Evolutionary conservation across 2,113 vertebrate species (phyloP), one percentile per base, ranked within the genome.

Genomic region (Poeciliopsis prolifica): DNA sequence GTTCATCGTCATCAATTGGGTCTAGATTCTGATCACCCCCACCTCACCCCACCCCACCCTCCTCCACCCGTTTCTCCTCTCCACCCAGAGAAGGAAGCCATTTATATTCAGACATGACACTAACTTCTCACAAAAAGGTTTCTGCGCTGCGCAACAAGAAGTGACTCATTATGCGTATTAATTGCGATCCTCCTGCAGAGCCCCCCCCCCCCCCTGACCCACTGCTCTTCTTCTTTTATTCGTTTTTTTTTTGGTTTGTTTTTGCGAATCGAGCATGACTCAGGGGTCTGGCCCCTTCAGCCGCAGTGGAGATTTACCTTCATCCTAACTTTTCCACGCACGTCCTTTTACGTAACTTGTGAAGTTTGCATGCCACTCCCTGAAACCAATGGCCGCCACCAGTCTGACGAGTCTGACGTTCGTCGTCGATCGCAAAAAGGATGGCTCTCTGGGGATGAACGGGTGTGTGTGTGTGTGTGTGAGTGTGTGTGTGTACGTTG

Each of bases 1-100:
- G 70, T 77, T 85, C 81, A 68, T 75, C 75, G 85, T 91, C 87
- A 88, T 88, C 78, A 70, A 70, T 78, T 88, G 79, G 80, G 80
- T 66, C 80, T 75, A 81, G 72, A 82, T 30, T 73, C 33, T 71
- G 75, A 68, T 8, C 31, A 5, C 29, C 51, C 29, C 64, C 14
- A n/a, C n/a, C n/a, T n/a, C 29, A 48, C 11, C 31, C 37, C 60
- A 31, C 30, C 61, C 60, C 62, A 51, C 44, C 31, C 69, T 9
- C 12, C 72, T 30, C 42, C 40, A 30, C 62, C 63, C 40, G 64
- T 62, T 42, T 29, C 68, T 26, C 22, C 61, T 54, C 42, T 51
- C 35, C 35, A 37, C 35, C 35, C 35, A 37, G 17, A 48, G 17
- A 48, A 19, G 17, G 17, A 17, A 48, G 44, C 44, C 44, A 48